phyloP scores from a whole-genome alignment of 2,888 invertebrate species.

The Sinelater perroti region DNA sequence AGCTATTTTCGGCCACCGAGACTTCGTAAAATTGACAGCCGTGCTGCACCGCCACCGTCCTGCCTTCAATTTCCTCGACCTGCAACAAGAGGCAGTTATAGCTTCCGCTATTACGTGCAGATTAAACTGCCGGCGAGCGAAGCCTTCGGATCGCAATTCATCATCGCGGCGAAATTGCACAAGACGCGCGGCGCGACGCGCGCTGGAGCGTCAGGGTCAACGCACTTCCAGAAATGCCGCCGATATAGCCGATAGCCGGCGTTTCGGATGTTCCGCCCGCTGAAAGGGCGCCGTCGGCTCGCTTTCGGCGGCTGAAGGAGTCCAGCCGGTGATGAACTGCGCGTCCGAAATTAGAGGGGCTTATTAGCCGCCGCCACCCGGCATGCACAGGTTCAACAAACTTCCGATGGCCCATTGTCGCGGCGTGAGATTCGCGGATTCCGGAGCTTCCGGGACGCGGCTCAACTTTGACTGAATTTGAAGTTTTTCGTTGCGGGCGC shows the following conservation, averaged over 20 bases:
- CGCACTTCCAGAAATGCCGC: slow-evolving; percentile 31
- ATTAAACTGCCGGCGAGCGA: neutral
- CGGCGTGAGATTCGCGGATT: too few relatives aligned
- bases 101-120: neutral
- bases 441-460: too few relatives aligned
- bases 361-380: slow-evolving; percentile 5
- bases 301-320: slow-evolving; percentile 1
- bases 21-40: slow-evolving; percentile 81
- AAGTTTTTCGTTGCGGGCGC: too few relatives aligned
- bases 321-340: slow-evolving; percentile 20
- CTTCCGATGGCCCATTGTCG: too few relatives aligned
- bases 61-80: slow-evolving; percentile 77
- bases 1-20: slow-evolving; percentile 82
- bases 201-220: slow-evolving; percentile 31
- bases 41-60: slow-evolving; percentile 71
- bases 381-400: slow-evolving; percentile 19
- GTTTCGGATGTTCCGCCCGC: too few relatives aligned
- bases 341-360: slow-evolving; percentile 9
- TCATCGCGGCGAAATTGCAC: slow-evolving; percentile 20
- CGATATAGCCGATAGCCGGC: slow-evolving; percentile 30
- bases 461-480: too few relatives aligned
- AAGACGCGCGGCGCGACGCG: slow-evolving; percentile 25
- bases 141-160: neutral
- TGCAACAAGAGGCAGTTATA: slow-evolving; percentile 58
- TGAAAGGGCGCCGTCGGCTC: slow-evolving; percentile 4